These are phyloP conservation scores for Tupiocoris notatus DNA, from an alignment of 2,888 invertebrate genomes.

Conservation along the genomic window DNA sequence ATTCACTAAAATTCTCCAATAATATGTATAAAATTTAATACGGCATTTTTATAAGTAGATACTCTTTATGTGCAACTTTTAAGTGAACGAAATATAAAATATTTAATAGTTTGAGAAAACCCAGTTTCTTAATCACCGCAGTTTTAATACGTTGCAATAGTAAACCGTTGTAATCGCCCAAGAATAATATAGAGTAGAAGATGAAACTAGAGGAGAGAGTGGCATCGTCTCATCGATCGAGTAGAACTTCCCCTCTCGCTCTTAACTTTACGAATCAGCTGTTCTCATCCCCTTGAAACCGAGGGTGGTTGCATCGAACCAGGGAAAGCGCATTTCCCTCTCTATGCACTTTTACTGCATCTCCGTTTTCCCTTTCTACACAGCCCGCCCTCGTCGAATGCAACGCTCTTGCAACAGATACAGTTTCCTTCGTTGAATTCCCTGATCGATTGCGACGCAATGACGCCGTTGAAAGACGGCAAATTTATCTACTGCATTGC, in stretches of 20 bases:
- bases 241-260: not conserved
- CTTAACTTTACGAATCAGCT: not conserved
- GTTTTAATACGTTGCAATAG: too few relatives aligned
- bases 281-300: not conserved
- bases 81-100: too few relatives aligned
- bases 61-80: too few relatives aligned
- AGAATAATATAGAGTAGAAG: not conserved
- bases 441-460: not conserved
- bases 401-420: not conserved
- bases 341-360: conserved; percentile 36
- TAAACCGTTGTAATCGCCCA: too few relatives aligned
- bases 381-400: not conserved
- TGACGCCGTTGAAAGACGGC: conserved; percentile 2
- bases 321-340: conserved; percentile 16
- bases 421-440: not conserved
- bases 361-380: not conserved
- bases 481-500: conserved; percentile 19
- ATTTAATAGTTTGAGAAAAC: too few relatives aligned
- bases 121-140: too few relatives aligned
- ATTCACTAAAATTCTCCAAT: too few relatives aligned
- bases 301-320: not conserved
- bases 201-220: not conserved
- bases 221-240: conserved; percentile 12
- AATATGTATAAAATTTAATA: too few relatives aligned
- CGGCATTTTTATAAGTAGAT: too few relatives aligned